A percentile compares a stretch with the other conserved stretches of the same genome.
phyloP scores from a whole-genome alignment of 2,113 vertebrate genomes.

The Chionis minor region DNA sequence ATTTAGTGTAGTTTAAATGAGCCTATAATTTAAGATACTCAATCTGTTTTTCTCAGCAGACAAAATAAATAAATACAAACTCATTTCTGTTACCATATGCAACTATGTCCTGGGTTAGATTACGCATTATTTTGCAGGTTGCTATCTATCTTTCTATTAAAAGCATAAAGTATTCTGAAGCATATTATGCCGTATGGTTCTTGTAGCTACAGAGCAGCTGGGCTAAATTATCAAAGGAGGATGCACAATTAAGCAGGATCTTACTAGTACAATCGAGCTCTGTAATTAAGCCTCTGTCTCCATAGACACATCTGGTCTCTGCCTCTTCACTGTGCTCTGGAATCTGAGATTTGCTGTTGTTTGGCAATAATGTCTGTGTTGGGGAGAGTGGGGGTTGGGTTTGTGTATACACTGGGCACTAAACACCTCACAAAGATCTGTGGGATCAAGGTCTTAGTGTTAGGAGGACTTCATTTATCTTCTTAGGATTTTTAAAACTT shows the following conservation, averaged over 20 bases:
- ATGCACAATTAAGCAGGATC: constrained; percentile 48
- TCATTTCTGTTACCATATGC: background rate
- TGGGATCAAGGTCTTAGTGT: background rate
- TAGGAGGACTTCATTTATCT: background rate
- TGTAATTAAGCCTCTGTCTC: constrained; percentile 50
- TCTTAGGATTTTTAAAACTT: background rate
- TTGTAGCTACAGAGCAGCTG: constrained; percentile 6
- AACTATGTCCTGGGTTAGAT: background rate
- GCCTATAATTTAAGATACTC: background rate
- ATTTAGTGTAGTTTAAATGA: background rate
- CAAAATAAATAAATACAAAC: background rate
- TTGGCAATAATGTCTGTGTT: background rate
- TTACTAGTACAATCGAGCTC: background rate
- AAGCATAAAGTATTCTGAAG: background rate
- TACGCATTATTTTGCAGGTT: background rate
- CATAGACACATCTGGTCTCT: constrained; percentile 29
- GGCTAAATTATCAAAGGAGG: constrained; percentile 33
- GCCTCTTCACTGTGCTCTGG: background rate
- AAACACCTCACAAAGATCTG: background rate
- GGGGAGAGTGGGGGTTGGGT: rapidly evolving
- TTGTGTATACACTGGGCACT: background rate
- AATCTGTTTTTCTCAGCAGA: background rate
- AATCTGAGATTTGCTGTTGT: background rate
- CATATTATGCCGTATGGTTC: background rate
- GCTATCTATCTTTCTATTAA: background rate